phyloP scores from a whole-genome alignment of 2,797 vertebrate species.

The Poecilia picta region DNA sequence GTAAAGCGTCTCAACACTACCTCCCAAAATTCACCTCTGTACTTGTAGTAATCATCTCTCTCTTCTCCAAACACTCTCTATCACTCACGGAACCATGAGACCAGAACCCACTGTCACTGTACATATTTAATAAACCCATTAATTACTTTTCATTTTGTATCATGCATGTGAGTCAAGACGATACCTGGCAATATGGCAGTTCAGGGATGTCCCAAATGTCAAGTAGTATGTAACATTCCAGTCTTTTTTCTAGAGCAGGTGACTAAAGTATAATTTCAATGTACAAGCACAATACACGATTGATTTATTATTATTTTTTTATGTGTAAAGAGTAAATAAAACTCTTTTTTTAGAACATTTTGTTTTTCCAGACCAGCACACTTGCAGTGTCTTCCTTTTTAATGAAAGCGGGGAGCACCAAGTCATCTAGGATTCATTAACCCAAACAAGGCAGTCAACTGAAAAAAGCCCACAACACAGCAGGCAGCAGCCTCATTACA shows the following conservation, averaged over 20 bases:
- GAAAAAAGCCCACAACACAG: constrained; percentile 55
- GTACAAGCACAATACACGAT: background rate
- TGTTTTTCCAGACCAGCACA: constrained; percentile 16
- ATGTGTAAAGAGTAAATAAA: too few species aligned
- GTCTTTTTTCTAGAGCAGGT: background rate
- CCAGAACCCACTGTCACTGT: background rate
- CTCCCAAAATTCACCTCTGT: background rate
- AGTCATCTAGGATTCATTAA: constrained; percentile 62
- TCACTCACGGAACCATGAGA: background rate
- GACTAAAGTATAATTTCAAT: background rate
- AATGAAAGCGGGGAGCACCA: constrained; percentile 47
- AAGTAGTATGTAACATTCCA: background rate
- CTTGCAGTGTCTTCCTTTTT: constrained; percentile 32
- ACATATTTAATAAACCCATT: background rate
- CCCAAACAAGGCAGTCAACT: constrained; percentile 46
- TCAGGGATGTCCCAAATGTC: background rate
- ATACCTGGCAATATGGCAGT: background rate
- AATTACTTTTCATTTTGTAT: background rate
- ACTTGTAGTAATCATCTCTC: background rate
- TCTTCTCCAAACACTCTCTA: background rate
- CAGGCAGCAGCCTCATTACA: constrained; percentile 55
- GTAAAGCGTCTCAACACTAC: too few species aligned
- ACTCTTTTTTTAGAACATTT: too few species aligned
- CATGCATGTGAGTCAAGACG: background rate
- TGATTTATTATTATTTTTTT: background rate